phyloP scores from a whole-genome alignment of 2,888 invertebrate genomes.

The Bruchidius siliquastri region DNA sequence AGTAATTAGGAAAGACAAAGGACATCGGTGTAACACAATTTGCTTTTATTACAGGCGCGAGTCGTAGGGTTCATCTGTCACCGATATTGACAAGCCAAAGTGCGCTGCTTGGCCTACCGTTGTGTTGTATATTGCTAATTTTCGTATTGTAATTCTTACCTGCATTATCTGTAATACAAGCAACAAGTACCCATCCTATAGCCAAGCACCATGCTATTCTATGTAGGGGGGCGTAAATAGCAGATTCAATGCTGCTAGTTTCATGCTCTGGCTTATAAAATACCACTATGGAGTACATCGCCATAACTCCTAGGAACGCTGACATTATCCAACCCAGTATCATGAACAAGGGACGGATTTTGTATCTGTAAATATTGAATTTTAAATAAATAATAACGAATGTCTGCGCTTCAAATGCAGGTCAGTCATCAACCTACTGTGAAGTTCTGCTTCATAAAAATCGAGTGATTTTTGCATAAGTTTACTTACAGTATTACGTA shows the following conservation, averaged over 20 bases:
- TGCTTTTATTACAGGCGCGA: no score
- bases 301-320: constrained; percentile 48
- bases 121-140: no score
- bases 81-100: no score
- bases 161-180: constrained; percentile 63
- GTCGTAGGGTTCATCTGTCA: no score
- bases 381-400: background rate
- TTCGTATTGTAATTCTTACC: no score
- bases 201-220: constrained; percentile 65
- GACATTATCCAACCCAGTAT: constrained; percentile 36
- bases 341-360: constrained; percentile 31
- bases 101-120: no score
- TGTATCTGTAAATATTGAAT: constrained; percentile 32
- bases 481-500: constrained; percentile 9
- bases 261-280: constrained; percentile 62
- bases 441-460: no score
- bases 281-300: constrained; percentile 59
- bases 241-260: constrained; percentile 57
- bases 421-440: no score
- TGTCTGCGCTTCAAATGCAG: no score
- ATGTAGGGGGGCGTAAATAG: constrained; percentile 62
- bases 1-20: no score
- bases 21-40: no score
- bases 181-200: constrained; percentile 63
- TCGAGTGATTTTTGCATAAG: no score